Base-by-base conservation (phyloP, 1,140 invertebrate species). In the Sycophila sp. region DNA sequence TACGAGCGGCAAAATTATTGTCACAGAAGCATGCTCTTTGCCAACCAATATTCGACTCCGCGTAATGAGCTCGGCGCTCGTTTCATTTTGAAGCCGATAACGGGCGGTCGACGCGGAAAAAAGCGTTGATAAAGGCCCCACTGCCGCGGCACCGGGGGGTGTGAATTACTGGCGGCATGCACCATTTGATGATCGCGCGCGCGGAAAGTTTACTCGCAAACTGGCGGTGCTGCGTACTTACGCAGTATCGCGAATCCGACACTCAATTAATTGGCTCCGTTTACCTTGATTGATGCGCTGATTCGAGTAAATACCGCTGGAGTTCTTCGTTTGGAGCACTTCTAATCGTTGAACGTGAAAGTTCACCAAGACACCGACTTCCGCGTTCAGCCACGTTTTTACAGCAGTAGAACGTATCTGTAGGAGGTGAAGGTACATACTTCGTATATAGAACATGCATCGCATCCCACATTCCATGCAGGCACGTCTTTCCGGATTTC, bases 311-410 rank as follows among this genome's bases (percentile, higher is more conserved):
- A 38, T 13, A 15, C 30, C 22, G 2, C 5, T 19, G 11, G 24
- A 65, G n/a, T 24, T 53, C 32, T 55, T 19, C 22, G n/a, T 38
- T 40, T 8, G 15, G 34, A 51, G 22, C 10, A 28, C 4, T 42
- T 19, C n/a, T 19, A 15, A 17, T 32, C 10, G 5, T 24, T 13
- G 30, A 11, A 8, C 10, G 34, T 19, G 30, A 64, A 51, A 64
- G 30, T n/a, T 30, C 17, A 19, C 10, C 10, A 65, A 53, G 22
- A 34, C 11, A 34, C 62, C 34, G 49, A 65, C 49, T 8, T 38
- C 24, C 17, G 34, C n/a, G n/a, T n/a, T n/a, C n/a, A n/a, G n/a
- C 49, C 47, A 66, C 64, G 64, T 56, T 66, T 66, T 30, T 65
- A 65, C 63, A 34, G 38, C 34, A 45, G 47, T 13, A 22, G 13